Evolutionary conservation across 2,888 invertebrate genomes (phyloP), one percentile per base, ranked within the genome.

Genomic region (Elmis aenea): DNA sequence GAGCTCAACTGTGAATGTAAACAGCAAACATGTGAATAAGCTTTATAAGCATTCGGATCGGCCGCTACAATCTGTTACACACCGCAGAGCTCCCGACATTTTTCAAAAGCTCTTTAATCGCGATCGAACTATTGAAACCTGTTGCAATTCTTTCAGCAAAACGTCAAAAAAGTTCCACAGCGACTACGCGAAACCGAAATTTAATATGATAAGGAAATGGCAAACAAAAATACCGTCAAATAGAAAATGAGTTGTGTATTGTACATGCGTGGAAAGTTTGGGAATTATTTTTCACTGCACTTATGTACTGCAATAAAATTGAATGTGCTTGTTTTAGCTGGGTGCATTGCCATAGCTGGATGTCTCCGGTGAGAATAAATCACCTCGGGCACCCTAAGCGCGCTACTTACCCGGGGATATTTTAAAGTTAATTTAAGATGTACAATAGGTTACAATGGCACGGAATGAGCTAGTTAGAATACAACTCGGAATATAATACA

Each of bases 101-200:
- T 66, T 66, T 65, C 64, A 64, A 64, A 64, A 62, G 62, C 63
- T 58, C 63, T 66, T 63, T 65, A 66, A 66, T 66, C 63, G 66
- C 59, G 61, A 64, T 64, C 64, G 65, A 65, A 64, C 64, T 61
- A 61, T 62, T 54, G 63, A 63, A 62, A 66, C 66, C 65, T 66
- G 66, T 66, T 66, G 66, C 66, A 49, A 55, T 54, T 51, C 58
- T 50, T 55, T 52, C 52, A 58, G 49, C 46, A 41, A 50, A 50
- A 47, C 42, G 46, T 50, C 49, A 49, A 47, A 42, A 32, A 38
- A 32, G n/a, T n/a, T n/a, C n/a, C n/a, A n/a, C n/a, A n/a, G n/a
- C n/a, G n/a, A n/a, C n/a, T n/a, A n/a, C n/a, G n/a, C n/a, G n/a
- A n/a, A n/a, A n/a, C n/a, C n/a, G n/a, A n/a, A n/a, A n/a, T n/a